phyloP scores from a whole-genome alignment of 2,113 vertebrate genomes.

The Neolamprologus falcicula region DNA sequence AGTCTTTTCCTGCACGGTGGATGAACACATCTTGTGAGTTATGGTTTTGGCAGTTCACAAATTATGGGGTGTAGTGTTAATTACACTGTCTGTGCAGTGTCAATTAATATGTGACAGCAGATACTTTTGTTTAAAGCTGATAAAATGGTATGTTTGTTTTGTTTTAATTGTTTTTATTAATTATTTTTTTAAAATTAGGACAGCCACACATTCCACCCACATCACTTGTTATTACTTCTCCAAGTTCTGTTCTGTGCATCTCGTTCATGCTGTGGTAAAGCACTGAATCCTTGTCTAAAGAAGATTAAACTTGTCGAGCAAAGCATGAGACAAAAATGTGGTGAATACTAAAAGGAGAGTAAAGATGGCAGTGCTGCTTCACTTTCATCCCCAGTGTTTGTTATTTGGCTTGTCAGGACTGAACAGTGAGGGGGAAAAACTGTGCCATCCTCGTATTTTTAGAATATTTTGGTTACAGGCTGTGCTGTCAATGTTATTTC shows the following conservation, averaged over 20 bases:
- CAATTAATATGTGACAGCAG: not conserved
- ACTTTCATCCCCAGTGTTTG: not conserved
- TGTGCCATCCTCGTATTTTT: not conserved
- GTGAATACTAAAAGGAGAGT: not conserved
- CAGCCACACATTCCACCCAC: not conserved
- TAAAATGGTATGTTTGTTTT: not conserved
- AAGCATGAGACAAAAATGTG: not conserved
- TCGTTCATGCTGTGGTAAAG: conserved; percentile 12
- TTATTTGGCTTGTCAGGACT: not conserved
- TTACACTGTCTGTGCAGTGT: not conserved
- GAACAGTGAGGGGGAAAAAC: not conserved
- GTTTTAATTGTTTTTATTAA: not conserved
- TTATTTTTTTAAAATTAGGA: not conserved
- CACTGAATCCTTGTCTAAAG: conserved; percentile 18
- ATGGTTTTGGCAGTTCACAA: not conserved
- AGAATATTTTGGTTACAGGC: not conserved
- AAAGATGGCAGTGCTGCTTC: not conserved
- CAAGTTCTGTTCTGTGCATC: not conserved
- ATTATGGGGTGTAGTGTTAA: not conserved
- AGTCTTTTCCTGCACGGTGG: not conserved
- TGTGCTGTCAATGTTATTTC: not conserved
- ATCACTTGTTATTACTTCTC: not conserved
- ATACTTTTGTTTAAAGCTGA: not conserved
- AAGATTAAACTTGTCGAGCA: conserved; percentile 25
- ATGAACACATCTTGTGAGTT: conserved; percentile 1